phyloP scores from a whole-genome alignment of 2,888 invertebrate genomes.

The Drosophila melanosoma region DNA sequence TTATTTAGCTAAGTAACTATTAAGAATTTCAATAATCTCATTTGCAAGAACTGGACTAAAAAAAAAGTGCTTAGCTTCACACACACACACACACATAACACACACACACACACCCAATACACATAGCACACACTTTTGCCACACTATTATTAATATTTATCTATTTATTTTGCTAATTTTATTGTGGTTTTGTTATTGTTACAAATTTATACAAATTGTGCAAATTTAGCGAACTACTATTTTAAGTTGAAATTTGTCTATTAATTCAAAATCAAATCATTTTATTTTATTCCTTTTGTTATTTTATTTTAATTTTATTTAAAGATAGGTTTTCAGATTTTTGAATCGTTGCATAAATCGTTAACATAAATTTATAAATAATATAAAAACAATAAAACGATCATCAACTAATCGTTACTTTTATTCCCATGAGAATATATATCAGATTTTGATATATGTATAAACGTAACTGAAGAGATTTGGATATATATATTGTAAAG shows the following conservation, averaged over 20 bases:
- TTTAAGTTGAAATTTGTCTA: background rate
- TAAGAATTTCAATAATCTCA: background rate
- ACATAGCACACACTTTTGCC: background rate
- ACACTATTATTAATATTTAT: background rate
- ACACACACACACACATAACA: background rate
- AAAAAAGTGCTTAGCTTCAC: background rate
- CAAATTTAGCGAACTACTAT: background rate
- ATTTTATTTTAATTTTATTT: background rate
- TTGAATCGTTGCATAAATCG: background rate
- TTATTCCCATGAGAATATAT: background rate
- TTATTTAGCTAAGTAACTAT: background rate
- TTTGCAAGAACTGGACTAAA: background rate
- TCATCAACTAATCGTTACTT: background rate
- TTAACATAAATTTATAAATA: background rate
- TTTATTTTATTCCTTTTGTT: background rate
- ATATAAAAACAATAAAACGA: background rate
- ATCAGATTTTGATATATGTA: background rate
- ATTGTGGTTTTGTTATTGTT: background rate
- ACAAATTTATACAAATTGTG: background rate
- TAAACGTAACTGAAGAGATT: background rate
- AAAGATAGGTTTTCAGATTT: background rate
- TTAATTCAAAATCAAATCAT: background rate
- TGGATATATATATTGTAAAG: background rate
- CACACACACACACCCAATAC: background rate
- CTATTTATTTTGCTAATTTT: background rate